Evolutionary conservation across 2,113 vertebrate genomes (phyloP).

Genomic region (Odocoileus virginianus): DNA sequence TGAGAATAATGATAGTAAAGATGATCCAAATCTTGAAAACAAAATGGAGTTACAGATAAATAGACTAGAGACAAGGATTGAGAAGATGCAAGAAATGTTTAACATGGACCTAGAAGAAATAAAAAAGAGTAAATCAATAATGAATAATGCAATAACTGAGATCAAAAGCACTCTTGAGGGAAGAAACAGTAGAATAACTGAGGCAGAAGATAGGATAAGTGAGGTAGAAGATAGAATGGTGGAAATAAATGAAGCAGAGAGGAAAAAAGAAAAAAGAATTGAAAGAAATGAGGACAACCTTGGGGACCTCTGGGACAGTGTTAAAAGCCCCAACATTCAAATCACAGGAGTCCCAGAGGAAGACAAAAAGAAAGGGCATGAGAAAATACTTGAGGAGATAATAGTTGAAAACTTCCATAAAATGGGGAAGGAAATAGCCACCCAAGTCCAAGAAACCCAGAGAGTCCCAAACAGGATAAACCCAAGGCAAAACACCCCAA

Average conservation of each 20-base stretch:
- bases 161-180: neutral
- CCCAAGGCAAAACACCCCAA: neutral
- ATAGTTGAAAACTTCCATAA: neutral
- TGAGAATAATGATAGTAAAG: neutral
- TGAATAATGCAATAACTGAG: neutral
- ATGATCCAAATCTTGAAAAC: neutral
- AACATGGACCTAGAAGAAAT: neutral
- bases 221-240: neutral
- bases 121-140: neutral
- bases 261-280: neutral
- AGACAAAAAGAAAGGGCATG: neutral
- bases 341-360: neutral
- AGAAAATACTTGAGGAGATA: neutral
- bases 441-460: neutral
- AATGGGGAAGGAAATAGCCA: neutral
- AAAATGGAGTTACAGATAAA: neutral
- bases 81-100: neutral
- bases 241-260: neutral
- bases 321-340: neutral
- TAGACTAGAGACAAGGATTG: neutral
- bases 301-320: neutral
- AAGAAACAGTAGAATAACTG: neutral
- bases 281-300: neutral
- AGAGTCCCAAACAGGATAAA: neutral
- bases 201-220: neutral